Evolutionary conservation across 2,888 invertebrate genomes (phyloP), one percentile per base, ranked within the genome.

Genomic region (Lypha dubia): DNA sequence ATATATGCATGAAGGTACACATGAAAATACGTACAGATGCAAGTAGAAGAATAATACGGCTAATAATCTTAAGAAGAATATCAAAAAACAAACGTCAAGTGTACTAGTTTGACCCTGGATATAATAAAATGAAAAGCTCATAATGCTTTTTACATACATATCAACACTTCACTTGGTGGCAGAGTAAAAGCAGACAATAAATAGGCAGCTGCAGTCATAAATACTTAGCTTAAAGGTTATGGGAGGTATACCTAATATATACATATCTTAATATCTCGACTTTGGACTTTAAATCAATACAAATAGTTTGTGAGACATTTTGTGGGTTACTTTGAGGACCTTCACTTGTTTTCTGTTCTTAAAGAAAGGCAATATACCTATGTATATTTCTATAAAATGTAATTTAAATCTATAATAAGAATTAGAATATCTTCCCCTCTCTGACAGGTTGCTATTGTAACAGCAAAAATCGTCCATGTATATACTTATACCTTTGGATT

Each of bases 41-140:
- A 80, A 49, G 49, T n/a, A 58, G 32, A 80, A 44, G 51, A 63
- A 74, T 74, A 73, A 73, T 73, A 58, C 65, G 32, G 67, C 67
- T 81, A 75, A 81, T 68, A 81, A 81, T 81, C 60, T 75, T 75
- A 68, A 62, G 32, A 79, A 70, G 60, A 81, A 62, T 44, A 74
- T 60, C 41, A 73, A 58, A 58, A 73, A 73, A 65, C 41, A 65
- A 74, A 60, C 79, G 49, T 74, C 74, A 79, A 79, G 74, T 83
- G 74, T 58, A 56, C 63, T 74, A 63, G 83, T 83, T 83, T 83
- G 83, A 83, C 83, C 83, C 83, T 83, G 83, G 79, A 38, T 74
- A 49, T 65, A 68, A 46, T 41, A 49, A 81, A 65, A 65, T 67
- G 13, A 65, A 70, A 82, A 76, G 67, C 73, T 58, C 35, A 32